Evolutionary conservation across 2,888 invertebrate genomes (phyloP).

Genomic region (Subacronicta megacephala): DNA sequence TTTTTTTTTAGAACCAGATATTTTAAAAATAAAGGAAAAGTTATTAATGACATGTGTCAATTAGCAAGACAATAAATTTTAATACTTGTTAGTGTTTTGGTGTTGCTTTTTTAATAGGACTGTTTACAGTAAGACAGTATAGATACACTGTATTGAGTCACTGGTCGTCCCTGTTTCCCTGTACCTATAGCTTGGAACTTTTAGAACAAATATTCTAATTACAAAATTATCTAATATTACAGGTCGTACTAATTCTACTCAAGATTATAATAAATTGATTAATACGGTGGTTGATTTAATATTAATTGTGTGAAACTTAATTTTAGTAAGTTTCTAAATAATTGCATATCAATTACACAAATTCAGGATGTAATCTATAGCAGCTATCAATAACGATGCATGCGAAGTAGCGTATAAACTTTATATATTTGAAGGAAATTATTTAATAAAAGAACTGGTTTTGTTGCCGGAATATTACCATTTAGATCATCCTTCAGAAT

Average conservation of each 20-base stretch:
- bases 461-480: background rate
- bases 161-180: too few species aligned
- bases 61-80: too few species aligned
- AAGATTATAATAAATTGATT: conserved; percentile 9
- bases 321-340: conserved; percentile 33
- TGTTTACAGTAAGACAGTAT: too few species aligned
- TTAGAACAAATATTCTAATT: too few species aligned
- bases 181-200: too few species aligned
- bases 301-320: conserved; percentile 27
- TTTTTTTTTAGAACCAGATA: too few species aligned
- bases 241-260: background rate
- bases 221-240: too few species aligned
- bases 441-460: background rate
- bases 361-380: conserved; percentile 22
- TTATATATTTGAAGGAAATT: background rate
- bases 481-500: background rate
- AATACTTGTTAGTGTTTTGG: too few species aligned
- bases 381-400: conserved; percentile 12
- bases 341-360: conserved; percentile 24
- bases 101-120: too few species aligned
- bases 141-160: too few species aligned
- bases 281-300: conserved; percentile 18
- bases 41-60: too few species aligned
- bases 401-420: conserved; percentile 14
- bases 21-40: too few species aligned